Base-by-base conservation (phyloP, 2,888 invertebrate genomes). In the Diplazon laetatorius region DNA sequence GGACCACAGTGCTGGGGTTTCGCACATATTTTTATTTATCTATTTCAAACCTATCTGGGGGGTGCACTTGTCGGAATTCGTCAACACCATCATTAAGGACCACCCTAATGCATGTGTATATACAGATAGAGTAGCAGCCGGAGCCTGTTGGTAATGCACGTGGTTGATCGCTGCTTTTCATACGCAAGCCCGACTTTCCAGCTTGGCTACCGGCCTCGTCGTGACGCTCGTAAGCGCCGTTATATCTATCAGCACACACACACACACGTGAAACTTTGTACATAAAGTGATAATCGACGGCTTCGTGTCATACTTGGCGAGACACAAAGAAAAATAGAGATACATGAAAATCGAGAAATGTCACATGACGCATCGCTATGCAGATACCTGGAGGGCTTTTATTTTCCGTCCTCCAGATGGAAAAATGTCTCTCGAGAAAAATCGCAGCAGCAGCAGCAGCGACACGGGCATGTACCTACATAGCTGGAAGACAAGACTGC, bases 101-200 rank as follows among this genome's bases (percentile, higher is more conserved):
- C n/a, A n/a, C n/a, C n/a, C n/a, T n/a, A n/a, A 12, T 59, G 16
- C 35, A 55, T 55, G 30, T 35, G 9, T 9, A 55, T 30, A 55
- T 55, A n/a, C n/a, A 25, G 22, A 60, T 60, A 42, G 14, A 60
- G 44, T 37, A 16, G n/a, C 14, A 44, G 44, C 22, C 14, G 60
- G 20, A 9, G 9, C 30, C 18, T 42, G 42, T 14, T 25, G 42
- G 39, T 25, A 6, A 9, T 42, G n/a, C 59, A n/a, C 20, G 42
- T 39, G 35, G 44, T 37, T 57, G 57, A 46, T 59, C 35, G 35
- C 10, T 8, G 55, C 18, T 68, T 44, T 5, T 35, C 30, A 12
- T 57, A 35, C 46, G 46, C 22, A 8, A 2, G n/a, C 14, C 35
- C 42, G 16, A n/a, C n/a, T 30, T 35, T 42, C 46, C 20, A 20